A percentile compares a stretch with the other conserved stretches of the same genome.
Evolutionary conservation across 2,797 vertebrate genomes (phyloP).

Genomic region (Pangasius larnaudii): DNA sequence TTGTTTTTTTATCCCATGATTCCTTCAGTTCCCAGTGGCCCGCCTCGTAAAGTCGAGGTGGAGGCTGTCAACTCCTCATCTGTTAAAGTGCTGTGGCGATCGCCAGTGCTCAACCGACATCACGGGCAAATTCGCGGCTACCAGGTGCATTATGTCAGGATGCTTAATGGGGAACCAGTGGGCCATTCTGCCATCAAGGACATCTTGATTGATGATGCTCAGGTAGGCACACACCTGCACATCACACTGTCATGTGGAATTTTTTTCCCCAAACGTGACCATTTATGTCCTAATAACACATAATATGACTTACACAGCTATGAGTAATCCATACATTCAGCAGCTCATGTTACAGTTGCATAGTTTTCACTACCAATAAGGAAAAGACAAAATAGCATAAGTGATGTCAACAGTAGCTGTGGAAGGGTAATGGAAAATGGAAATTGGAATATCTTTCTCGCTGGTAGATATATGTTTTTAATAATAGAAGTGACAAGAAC

Average conservation of each 20-base stretch:
- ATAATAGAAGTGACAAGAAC: constrained; percentile 30
- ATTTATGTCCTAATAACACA: constrained; percentile 14
- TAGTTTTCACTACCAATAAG: neutral
- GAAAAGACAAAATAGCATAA: constrained; percentile 6
- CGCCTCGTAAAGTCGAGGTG: constrained; percentile 99
- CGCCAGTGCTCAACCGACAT: constrained; percentile 96
- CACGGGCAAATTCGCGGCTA: constrained; percentile 99
- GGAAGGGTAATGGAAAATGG: constrained; percentile 8
- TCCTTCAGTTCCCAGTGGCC: constrained; percentile 99
- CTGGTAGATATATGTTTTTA: constrained; percentile 17
- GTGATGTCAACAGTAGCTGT: constrained; percentile 5
- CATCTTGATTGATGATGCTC: constrained; percentile 95
- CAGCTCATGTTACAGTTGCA: neutral
- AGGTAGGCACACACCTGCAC: constrained; percentile 79
- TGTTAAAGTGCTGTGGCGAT: constrained; percentile 99
- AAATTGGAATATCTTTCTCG: neutral
- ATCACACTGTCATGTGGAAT: constrained; percentile 7
- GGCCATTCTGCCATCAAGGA: constrained; percentile 98
- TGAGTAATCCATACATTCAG: neutral
- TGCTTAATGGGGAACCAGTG: constrained; percentile 95
- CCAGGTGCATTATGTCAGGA: constrained; percentile 98
- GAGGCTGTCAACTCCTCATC: constrained; percentile 99
- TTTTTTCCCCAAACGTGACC: neutral
- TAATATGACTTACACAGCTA: neutral
- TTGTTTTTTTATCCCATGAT: constrained; percentile 94